Base-by-base conservation (phyloP, 2,797 vertebrate genomes). In the Sebastes iracundus region DNA sequence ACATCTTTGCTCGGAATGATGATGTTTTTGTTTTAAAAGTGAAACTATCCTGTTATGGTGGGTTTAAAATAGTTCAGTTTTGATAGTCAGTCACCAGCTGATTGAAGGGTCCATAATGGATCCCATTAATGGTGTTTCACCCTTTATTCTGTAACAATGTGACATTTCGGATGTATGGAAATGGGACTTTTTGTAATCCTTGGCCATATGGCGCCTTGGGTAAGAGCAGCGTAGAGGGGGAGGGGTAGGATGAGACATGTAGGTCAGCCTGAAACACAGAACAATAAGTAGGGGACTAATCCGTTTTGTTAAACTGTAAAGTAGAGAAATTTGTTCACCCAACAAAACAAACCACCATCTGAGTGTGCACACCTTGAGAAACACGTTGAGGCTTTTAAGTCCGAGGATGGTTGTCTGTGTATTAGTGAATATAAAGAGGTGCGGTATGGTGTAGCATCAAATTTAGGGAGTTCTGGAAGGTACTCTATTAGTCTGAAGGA, bases 161-260 rank as follows among this genome's bases (percentile, higher is more conserved):
- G 69, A 62, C 83, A 72, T 88, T 83, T 84, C 12, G 22, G 73
- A 84, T 80, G 14, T 55, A 64, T 86, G 81, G 70, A 88, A 92
- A 83, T 65, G 60, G 67, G 88, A 68, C 73, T 89, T 91, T 78
- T 85, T 75, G 53, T 93, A 90, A 93, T 94, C 93, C 93, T 81
- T 85, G 59, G 84, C 91, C 93, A 95, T 94, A 94, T 96, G 94
- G 87, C 27, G 62, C 72, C 22, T 16, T 61, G 61, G 62, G 75
- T 75, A 78, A 59, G 77, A 73, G 77, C 79, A 38, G 65, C 49
- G 14, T 56, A 10, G 70, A 61, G 78, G 86, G 84, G 89, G 86
- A 83, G 70, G 84, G 75, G 65, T 28, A 4, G 58, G 64, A 59
- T 30, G 60, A 77, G 35, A 68, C 80, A 91, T 92, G 56, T 92